phyloP scores from a whole-genome alignment of 1,140 invertebrate species.

The Sarcophaga peregrina region DNA sequence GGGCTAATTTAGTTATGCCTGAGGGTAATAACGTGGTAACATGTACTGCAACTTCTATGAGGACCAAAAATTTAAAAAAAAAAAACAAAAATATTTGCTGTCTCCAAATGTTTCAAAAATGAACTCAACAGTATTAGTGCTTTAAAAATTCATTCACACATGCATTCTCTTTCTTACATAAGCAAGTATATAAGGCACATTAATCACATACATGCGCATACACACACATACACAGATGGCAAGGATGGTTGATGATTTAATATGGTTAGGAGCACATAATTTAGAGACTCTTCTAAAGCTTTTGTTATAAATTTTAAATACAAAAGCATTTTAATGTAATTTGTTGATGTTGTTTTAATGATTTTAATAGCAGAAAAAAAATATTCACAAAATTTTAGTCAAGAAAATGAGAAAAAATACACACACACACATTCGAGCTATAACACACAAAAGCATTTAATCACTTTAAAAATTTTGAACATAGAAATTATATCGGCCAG shows the following conservation, averaged over 20 bases:
- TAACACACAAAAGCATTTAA: not conserved
- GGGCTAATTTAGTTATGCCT: not conserved
- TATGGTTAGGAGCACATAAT: not conserved
- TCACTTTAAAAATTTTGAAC: not conserved
- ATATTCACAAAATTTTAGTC: not conserved
- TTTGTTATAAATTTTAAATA: not conserved
- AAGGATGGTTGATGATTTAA: not conserved
- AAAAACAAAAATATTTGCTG: not conserved
- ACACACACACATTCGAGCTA: no score
- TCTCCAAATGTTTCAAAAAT: not conserved
- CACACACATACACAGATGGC: not conserved
- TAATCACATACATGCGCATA: not conserved
- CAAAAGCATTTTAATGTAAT: not conserved
- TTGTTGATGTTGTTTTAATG: not conserved
- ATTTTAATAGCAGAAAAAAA: not conserved
- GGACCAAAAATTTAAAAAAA: not conserved
- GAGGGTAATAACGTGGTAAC: not conserved
- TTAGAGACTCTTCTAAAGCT: slow-evolving; percentile 1
- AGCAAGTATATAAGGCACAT: not conserved
- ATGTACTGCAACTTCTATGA: not conserved
- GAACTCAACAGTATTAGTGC: not conserved
- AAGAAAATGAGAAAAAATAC: no score
- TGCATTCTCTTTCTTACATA: no score
- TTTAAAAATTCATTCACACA: not conserved
- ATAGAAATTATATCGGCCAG: not conserved